phyloP scores from a whole-genome alignment of 2,888 invertebrate species.

The Steinernema hermaphroditum region DNA sequence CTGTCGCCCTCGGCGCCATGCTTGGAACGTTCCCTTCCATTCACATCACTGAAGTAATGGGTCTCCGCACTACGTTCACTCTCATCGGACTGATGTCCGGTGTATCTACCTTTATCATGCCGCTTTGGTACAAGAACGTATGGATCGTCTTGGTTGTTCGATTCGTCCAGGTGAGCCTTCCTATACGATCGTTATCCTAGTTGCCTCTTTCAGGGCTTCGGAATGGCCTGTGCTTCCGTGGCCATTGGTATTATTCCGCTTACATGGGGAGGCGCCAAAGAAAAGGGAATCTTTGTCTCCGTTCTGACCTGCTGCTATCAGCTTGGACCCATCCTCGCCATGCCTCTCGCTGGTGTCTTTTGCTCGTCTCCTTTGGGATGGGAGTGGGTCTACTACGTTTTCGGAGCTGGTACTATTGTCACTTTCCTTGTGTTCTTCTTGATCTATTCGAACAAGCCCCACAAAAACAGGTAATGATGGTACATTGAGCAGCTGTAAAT shows the following conservation, averaged over 20 bases:
- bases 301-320: slow-evolving; percentile 16
- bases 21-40: slow-evolving; percentile 33
- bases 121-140: background rate
- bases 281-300: slow-evolving; percentile 21
- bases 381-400: slow-evolving; percentile 8
- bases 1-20: slow-evolving; percentile 29
- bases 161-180: background rate
- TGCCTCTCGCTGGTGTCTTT: slow-evolving; percentile 21
- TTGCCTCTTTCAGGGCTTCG: background rate
- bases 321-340: slow-evolving; percentile 23
- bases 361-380: slow-evolving; percentile 18
- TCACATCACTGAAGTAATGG: slow-evolving; percentile 18
- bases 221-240: slow-evolving; percentile 21
- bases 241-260: slow-evolving; percentile 18
- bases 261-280: background rate
- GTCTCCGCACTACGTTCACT: slow-evolving; percentile 21
- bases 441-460: slow-evolving; percentile 25
- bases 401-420: slow-evolving; percentile 13
- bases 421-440: slow-evolving; percentile 1
- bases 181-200: background rate
- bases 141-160: slow-evolving; percentile 1
- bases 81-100: background rate
- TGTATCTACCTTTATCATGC: background rate
- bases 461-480: slow-evolving; percentile 2
- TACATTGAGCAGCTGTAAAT: background rate